These are phyloP conservation scores for Microtus oregoni DNA, from an alignment of 2,113 vertebrate genomes.

Conservation along the genomic window DNA sequence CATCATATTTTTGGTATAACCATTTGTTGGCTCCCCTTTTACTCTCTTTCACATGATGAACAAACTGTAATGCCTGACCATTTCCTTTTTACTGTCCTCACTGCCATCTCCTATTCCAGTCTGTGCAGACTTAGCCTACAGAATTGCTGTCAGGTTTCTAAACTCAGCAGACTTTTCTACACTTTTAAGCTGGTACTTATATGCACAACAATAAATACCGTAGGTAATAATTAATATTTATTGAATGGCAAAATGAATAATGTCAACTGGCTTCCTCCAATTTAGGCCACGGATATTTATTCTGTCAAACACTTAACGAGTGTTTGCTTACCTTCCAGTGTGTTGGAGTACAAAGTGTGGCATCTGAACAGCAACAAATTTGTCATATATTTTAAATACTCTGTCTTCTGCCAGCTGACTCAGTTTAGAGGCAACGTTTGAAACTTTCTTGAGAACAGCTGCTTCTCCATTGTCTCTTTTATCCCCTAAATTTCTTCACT, in stretches of 20 bases:
- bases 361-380: neutral
- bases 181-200: neutral
- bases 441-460: constrained; percentile 4
- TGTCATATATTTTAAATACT: constrained; percentile 36
- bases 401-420: constrained; percentile 30
- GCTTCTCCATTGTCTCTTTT: neutral
- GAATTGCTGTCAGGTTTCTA: neutral
- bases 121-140: neutral
- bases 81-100: neutral
- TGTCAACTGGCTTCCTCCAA: constrained; percentile 49
- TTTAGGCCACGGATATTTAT: constrained; percentile 34
- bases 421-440: constrained; percentile 34
- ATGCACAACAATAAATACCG: neutral
- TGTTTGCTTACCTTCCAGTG: constrained; percentile 26
- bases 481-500: constrained; percentile 1
- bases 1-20: neutral
- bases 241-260: constrained; percentile 54
- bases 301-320: neutral
- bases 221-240: constrained; percentile 49
- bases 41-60: neutral
- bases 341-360: neutral
- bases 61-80: neutral
- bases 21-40: neutral
- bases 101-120: neutral
- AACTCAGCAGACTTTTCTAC: neutral